Evolutionary conservation across 2,797 vertebrate genomes (phyloP), one percentile per base, ranked within the genome.

Genomic region (Gymnocypris eckloni): DNA sequence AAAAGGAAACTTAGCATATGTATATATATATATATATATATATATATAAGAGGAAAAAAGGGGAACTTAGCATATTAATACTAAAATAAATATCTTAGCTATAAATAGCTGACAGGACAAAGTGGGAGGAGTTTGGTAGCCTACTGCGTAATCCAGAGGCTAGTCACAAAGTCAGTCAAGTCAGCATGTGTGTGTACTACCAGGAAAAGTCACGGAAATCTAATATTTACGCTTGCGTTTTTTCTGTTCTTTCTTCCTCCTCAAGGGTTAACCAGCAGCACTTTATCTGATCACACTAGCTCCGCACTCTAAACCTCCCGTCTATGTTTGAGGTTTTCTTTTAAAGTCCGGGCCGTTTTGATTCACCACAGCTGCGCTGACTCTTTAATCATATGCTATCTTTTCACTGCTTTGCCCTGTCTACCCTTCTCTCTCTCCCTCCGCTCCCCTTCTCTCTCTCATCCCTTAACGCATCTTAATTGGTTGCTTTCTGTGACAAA

Each of bases 401-500:
- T 97, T 95, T 96, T 96, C 95, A 93, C 93, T 96, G 94, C 43
- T 89, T 87, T 87, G 76, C 91, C 92, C 91, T 90, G 86, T 90
- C 92, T 91, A 76, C 83, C 90, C 89, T 79, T 78, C 59, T 71
- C 88, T 73, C 86, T 69, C 76, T 71, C 86, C 66, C 75, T 22
- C 45, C 66, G 20, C 91, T 86, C 45, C 71, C n/a, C 91, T 86
- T 43, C 59, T 91, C 91, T 92, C 95, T 95, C 95, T 96, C 95
- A 91, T 92, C 94, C 93, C 92, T 94, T 96, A 97, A 97, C 97
- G 96, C 97, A 98, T 98, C 96, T 98, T 99, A 98, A 99, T 98
- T 98, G 96, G 95, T 97, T 97, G 97, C 98, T 98, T 98, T 98
- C 97, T 98, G 96, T 98, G 97, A 97, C 97, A 99, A 99, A 99